Percentiles rank a stretch among this genome's conserved stretches.
Conservation (phyloP, 2,113 vertebrate species). For the Chamaetylas fuelleborni region DNA sequence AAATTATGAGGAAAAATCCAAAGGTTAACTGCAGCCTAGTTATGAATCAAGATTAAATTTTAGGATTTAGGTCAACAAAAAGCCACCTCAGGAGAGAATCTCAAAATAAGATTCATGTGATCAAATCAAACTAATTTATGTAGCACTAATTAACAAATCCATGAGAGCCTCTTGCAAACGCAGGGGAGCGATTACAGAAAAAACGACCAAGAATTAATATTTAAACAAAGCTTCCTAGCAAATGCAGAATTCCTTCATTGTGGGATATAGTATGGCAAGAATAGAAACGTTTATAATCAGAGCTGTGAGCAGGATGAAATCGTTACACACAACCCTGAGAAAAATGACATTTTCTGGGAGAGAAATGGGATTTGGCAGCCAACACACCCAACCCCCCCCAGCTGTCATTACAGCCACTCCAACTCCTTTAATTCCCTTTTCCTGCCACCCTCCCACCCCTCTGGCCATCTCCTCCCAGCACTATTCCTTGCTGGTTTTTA, state of each 20-base stretch:
- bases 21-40: neutral
- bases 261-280: neutral
- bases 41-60: neutral
- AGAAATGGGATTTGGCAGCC: neutral
- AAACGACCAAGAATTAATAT: neutral
- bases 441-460: neutral
- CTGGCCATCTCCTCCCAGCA: neutral
- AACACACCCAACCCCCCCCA: neutral
- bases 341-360: neutral
- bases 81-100: neutral
- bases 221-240: neutral
- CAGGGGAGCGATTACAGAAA: neutral
- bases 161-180: neutral
- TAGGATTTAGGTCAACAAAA: neutral
- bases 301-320: neutral
- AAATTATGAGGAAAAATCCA: neutral
- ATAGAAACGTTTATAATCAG: neutral
- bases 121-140: neutral
- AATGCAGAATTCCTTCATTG: neutral
- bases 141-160: neutral
- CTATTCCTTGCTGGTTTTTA: neutral
- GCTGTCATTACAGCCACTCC: neutral
- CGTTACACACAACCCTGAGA: neutral
- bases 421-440: neutral
- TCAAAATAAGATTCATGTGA: neutral